Evolutionary conservation across 2,797 vertebrate species (phyloP).

Genomic region (Gymnopithys bicolor): DNA sequence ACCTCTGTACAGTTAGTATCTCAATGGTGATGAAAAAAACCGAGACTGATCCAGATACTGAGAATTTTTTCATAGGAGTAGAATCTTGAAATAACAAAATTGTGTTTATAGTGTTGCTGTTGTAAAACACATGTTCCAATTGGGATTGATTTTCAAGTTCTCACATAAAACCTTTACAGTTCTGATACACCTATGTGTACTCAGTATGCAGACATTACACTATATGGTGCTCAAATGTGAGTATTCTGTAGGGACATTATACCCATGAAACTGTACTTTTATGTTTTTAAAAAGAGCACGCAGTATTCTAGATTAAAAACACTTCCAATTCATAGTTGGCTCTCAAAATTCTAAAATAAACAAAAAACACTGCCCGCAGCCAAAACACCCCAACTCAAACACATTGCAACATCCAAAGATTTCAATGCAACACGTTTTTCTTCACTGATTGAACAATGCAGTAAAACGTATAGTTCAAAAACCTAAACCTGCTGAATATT

Average conservation of each 20-base stretch:
- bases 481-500: neutral
- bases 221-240: neutral
- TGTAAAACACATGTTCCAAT: neutral
- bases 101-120: neutral
- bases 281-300: neutral
- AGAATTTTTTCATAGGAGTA: neutral
- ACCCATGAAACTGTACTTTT: neutral
- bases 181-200: neutral
- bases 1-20: neutral
- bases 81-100: neutral
- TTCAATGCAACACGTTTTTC: neutral
- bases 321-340: neutral
- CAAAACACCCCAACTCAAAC: neutral
- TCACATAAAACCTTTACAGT: neutral
- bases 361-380: neutral
- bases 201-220: neutral
- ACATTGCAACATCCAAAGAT: neutral
- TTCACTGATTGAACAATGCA: accelerated
- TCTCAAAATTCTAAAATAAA: neutral
- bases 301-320: neutral
- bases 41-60: neutral
- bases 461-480: neutral
- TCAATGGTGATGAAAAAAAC: neutral
- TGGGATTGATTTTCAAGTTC: neutral
- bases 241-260: neutral